These are phyloP conservation scores for Canis aureus DNA, from an alignment of 2,113 vertebrate genomes.

Conservation along the genomic window DNA sequence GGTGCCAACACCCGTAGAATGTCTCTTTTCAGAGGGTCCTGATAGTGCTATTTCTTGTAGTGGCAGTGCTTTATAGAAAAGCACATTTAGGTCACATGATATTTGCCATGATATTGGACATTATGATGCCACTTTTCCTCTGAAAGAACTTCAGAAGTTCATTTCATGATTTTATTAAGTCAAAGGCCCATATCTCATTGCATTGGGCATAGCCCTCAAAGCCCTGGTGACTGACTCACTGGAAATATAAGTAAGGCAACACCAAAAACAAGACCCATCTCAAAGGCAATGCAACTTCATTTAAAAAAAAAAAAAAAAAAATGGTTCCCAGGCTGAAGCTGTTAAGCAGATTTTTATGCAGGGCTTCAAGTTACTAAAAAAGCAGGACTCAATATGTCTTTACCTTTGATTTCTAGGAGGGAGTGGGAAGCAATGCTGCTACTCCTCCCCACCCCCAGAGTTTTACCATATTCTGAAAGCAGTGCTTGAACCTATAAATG, in stretches of 20 bases:
- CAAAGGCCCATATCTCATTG: constrained; percentile 45
- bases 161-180: constrained; percentile 60
- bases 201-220: not conserved
- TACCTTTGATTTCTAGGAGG: constrained; percentile 54
- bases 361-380: constrained; percentile 68
- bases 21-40: not conserved
- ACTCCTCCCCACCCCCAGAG: too few species aligned
- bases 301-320: not conserved
- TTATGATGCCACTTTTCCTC: constrained; percentile 30
- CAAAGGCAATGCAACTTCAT: not conserved
- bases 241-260: constrained; percentile 5
- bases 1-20: not conserved
- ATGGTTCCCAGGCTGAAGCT: constrained; percentile 65
- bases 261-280: constrained; percentile 48
- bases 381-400: constrained; percentile 22
- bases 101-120: constrained; percentile 36
- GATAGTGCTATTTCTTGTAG: not conserved
- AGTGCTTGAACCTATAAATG: constrained; percentile 56
- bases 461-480: constrained; percentile 67
- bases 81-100: constrained; percentile 3
- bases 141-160: constrained; percentile 53
- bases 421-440: not conserved
- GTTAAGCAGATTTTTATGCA: constrained; percentile 73
- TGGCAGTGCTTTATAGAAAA: not conserved
- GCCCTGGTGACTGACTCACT: not conserved